A percentile compares a stretch with the other conserved stretches of the same genome.
These are phyloP conservation scores for Philereme vetulata DNA, from an alignment of 2,888 invertebrate genomes.

Conservation along the genomic window DNA sequence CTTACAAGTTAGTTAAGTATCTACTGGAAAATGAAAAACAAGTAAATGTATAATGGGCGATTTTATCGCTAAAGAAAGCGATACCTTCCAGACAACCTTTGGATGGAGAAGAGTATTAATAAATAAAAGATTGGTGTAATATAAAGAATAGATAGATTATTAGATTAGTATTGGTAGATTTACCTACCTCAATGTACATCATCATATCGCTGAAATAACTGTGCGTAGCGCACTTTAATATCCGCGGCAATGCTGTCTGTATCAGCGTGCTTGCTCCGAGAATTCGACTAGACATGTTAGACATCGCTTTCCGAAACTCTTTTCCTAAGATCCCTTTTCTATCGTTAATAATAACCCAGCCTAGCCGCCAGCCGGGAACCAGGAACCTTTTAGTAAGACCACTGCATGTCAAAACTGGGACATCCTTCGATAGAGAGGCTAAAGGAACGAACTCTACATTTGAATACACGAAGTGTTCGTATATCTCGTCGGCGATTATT, in stretches of 20 bases:
- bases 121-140: too few relatives aligned
- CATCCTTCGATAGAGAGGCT: conserved; percentile 91
- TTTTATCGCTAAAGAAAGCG: too few relatives aligned
- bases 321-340: conserved; percentile 86
- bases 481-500: conserved; percentile 98
- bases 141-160: too few relatives aligned
- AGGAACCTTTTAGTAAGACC: conserved; percentile 96
- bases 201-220: conserved; percentile 90
- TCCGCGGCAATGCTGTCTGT: conserved; percentile 94
- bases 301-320: conserved; percentile 74
- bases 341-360: conserved; percentile 98
- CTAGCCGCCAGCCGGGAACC: conserved; percentile 98
- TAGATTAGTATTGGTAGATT: too few relatives aligned
- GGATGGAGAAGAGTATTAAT: too few relatives aligned
- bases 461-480: conserved; percentile 96
- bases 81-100: too few relatives aligned
- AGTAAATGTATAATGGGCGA: too few relatives aligned
- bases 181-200: conserved; percentile 66
- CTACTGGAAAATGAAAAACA: too few relatives aligned
- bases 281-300: conserved; percentile 90
- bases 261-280: conserved; percentile 95
- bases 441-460: conserved; percentile 90
- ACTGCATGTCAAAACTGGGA: conserved; percentile 96
- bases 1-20: too few relatives aligned
- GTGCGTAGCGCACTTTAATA: conserved; percentile 92